Base-by-base conservation (phyloP, 2,888 invertebrate genomes). In the Tenthredo mesomela region DNA sequence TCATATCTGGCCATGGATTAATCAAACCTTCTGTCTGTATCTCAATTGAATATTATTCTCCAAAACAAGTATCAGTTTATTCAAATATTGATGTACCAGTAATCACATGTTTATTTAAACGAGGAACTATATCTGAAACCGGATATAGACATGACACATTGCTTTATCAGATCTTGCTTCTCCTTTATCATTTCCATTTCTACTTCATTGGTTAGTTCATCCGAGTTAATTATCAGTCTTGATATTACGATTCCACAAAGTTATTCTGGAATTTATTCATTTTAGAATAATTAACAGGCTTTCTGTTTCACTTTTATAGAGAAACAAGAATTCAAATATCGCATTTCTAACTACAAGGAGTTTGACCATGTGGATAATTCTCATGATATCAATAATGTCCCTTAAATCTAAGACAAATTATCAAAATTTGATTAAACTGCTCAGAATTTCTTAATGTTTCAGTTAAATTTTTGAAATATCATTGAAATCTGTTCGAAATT, bases 21-120 rank as follows among this genome's bases (percentile, higher is more conserved):
- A 54, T 78, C 78, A 78, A 33, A 54, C 54, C 50, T 47, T 54
- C n/a, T 37, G n/a, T n/a, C 18, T 37, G 33, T 54, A 37, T 58
- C 21, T 6, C 54, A n/a, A 7, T n/a, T n/a, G 7, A 54, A 54
- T 15, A 21, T 78, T 37, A 15, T 54, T 50, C 33, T n/a, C 21
- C 25, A 3, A 25, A 21, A 10, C 47, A 73, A n/a, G 9, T 47
- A 73, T 73, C n/a, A 18, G 25, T n/a, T 25, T 40, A 47, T 75
- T 18, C 3, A 40, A 47, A 73, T 47, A 21, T 18, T 37, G 29
- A 9, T 18, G 70, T 33, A 70, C 15, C n/a, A 1, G 33, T 37
- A 12, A 37, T 70, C 70, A 18, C 15, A 29, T 70, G 70, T 70
- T 65, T 70, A 29, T 70, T 33, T 3, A 67, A 67, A 70, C 3